Evolutionary conservation across 1,140 invertebrate species (phyloP).

Genomic region (Wiebesia pumilae): DNA sequence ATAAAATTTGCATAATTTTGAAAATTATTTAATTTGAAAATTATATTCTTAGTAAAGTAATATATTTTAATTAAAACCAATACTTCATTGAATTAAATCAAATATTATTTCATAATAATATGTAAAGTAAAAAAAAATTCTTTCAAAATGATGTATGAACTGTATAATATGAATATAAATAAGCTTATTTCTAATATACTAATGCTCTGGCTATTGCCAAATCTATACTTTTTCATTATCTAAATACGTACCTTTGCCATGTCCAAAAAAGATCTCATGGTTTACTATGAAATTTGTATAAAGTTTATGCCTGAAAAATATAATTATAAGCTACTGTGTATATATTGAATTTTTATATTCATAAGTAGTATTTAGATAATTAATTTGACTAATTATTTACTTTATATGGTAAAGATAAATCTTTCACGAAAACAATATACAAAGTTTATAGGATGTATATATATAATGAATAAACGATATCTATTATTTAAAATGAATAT

Average conservation of each 20-base stretch:
- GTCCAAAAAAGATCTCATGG: background rate
- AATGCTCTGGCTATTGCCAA: background rate
- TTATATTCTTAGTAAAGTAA: too few relatives aligned
- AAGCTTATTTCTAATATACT: background rate
- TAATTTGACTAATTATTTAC: background rate
- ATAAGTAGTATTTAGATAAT: background rate
- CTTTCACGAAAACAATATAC: too few relatives aligned
- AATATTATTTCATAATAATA: background rate
- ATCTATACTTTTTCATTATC: background rate
- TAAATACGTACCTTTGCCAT: background rate
- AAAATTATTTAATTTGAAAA: too few relatives aligned
- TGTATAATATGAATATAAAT: background rate
- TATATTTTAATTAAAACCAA: background rate
- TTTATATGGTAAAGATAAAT: background rate
- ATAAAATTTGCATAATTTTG: background rate
- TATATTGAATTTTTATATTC: background rate
- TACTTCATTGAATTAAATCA: background rate
- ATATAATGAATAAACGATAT: too few relatives aligned
- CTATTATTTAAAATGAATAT: too few relatives aligned
- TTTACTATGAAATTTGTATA: background rate
- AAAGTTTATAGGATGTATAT: too few relatives aligned
- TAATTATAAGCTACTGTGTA: background rate
- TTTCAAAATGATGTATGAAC: background rate
- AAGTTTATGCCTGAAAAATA: background rate
- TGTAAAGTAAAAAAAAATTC: too few relatives aligned